These are phyloP conservation scores for Eulithis prunata DNA, from an alignment of 2,888 invertebrate genomes.

Conservation along the genomic window DNA sequence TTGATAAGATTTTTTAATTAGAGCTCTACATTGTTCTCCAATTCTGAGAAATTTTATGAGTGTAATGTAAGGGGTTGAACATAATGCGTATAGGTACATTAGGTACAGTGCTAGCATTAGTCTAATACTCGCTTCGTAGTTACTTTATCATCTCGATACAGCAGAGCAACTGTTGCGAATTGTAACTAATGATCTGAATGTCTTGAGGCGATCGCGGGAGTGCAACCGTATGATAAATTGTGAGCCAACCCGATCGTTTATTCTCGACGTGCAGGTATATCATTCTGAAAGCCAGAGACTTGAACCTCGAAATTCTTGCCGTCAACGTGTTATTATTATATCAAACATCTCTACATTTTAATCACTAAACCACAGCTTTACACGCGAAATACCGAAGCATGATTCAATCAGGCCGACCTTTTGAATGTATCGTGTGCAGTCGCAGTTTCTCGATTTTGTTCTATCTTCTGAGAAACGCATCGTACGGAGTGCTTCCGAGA, in stretches of 20 bases:
- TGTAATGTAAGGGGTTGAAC: neutral
- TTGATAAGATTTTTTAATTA: conserved; percentile 37
- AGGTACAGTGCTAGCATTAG: conserved; percentile 39
- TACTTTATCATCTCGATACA: conserved; percentile 64
- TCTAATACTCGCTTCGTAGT: conserved; percentile 50
- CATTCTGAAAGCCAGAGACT: conserved; percentile 45
- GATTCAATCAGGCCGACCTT: conserved; percentile 21
- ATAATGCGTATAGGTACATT: too few relatives aligned
- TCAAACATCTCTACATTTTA: conserved; percentile 37
- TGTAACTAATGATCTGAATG: conserved; percentile 69
- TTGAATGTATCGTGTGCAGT: conserved; percentile 15
- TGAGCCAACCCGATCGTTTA: conserved; percentile 62
- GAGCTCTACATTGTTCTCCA: conserved; percentile 33
- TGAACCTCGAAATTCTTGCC: conserved; percentile 40
- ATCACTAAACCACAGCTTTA: conserved; percentile 28
- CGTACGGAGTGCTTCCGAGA: conserved; percentile 41
- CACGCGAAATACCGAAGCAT: conserved; percentile 12
- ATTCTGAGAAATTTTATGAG: conserved; percentile 34
- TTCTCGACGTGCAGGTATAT: conserved; percentile 58
- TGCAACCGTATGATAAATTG: conserved; percentile 66
- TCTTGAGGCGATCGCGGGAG: conserved; percentile 60
- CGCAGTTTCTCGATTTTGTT: conserved; percentile 19
- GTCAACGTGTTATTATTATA: conserved; percentile 43
- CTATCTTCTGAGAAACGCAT: conserved; percentile 27
- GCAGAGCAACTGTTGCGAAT: conserved; percentile 70